Conservation (phyloP, 2,797 vertebrate genomes). For the Bufotes viridis region DNA sequence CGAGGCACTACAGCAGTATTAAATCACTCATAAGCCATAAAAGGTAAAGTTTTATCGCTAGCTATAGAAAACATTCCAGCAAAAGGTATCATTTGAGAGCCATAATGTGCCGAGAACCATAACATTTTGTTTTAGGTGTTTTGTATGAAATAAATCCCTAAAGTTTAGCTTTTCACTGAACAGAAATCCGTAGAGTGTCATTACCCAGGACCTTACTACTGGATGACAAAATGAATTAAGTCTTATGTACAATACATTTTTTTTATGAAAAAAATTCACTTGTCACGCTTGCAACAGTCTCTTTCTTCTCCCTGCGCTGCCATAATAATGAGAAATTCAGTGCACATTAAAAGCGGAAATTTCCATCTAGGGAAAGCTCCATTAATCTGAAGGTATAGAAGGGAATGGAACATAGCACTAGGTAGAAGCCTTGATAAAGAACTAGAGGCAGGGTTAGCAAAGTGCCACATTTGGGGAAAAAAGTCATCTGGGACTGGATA, state of each 20-base stretch:
- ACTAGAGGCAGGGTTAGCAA: neutral
- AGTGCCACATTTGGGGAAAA: neutral
- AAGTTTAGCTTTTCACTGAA: neutral
- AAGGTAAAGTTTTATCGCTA: neutral
- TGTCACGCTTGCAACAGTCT: neutral
- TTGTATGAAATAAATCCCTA: neutral
- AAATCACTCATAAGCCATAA: conserved; percentile 6
- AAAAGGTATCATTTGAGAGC: conserved; percentile 1
- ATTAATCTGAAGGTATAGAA: neutral
- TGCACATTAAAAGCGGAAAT: neutral
- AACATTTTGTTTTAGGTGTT: neutral
- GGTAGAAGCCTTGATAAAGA: neutral
- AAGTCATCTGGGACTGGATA: neutral
- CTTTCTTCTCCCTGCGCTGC: neutral
- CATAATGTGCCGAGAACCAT: neutral
- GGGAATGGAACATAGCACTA: neutral
- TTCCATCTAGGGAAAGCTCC: neutral
- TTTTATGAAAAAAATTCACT: neutral
- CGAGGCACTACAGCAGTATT: neutral
- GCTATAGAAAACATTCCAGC: neutral
- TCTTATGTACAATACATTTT: neutral
- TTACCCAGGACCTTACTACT: neutral
- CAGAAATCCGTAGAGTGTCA: neutral
- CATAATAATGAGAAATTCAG: neutral
- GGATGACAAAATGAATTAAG: neutral